A percentile compares a stretch with the other conserved stretches of the same genome.
These are phyloP conservation scores for Micronycteris hirsuta DNA, from an alignment of 2,113 vertebrate species.

Conservation along the genomic window DNA sequence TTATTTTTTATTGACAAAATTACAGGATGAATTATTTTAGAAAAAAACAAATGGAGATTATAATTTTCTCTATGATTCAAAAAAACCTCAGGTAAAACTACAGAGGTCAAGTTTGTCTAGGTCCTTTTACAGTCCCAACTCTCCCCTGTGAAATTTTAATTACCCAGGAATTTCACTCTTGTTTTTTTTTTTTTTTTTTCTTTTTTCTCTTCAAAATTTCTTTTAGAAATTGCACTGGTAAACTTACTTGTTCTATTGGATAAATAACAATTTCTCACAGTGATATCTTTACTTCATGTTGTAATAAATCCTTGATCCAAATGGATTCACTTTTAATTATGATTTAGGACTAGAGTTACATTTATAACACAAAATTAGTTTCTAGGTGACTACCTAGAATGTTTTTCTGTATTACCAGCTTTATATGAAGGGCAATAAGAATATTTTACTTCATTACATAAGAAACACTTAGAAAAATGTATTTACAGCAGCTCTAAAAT, in stretches of 20 bases:
- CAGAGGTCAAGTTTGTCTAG: not conserved
- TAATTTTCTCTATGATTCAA: conserved; percentile 7
- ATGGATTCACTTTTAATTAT: not conserved
- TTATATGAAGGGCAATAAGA: not conserved
- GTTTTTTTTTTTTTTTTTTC: not conserved
- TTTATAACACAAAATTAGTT: conserved; percentile 19
- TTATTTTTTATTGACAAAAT: conserved; percentile 22
- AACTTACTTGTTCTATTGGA: not conserved
- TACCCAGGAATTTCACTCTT: not conserved
- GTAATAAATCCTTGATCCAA: not conserved
- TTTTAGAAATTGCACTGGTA: conserved; percentile 5
- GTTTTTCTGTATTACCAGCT: not conserved
- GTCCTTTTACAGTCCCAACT: not conserved
- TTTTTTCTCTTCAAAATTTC: not conserved
- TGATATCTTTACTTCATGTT: not conserved
- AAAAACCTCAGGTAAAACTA: not conserved
- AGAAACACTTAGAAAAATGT: not conserved
- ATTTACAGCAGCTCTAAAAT: not conserved
- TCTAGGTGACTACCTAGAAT: not conserved
- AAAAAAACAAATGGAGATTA: conserved; percentile 22
- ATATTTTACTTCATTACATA: not conserved
- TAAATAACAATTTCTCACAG: not conserved
- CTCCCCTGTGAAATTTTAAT: not conserved
- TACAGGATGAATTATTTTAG: not conserved
- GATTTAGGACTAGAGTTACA: not conserved